Evolutionary conservation across 2,113 vertebrate genomes (phyloP), one percentile per base, ranked within the genome.

Genomic region (Pseudopipra pipra): DNA sequence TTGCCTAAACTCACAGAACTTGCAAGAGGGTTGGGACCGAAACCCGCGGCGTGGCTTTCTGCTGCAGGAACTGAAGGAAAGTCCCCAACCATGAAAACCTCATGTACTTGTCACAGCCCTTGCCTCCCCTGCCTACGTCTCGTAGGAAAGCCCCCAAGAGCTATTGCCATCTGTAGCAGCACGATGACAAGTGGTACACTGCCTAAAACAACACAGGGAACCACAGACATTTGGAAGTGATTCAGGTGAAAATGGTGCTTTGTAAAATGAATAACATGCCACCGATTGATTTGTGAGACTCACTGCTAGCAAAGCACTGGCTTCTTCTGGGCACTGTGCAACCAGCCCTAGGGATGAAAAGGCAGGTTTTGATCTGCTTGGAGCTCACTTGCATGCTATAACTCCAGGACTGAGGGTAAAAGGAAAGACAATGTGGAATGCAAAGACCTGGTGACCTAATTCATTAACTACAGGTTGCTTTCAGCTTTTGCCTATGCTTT

Each of bases 121-220:
- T 89, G 76, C 68, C 67, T 87, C 61, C 86, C 39, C 86, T 92
- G 89, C 95, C 94, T 86, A 95, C 70, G 27, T 91, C 93, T 93
- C 8, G 0, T 12, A 95, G 96, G 91, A 95, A 94, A 97, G 94
- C 84, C 96, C 95, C 76, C 93, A 94, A 46, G 90, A 96, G 85
- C 47, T 96, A 9, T 18, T 88, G 87, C 92, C 93, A 96, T 97
- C 96, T 95, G 95, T 92, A 93, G 79, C 70, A 87, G 85, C 65
- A 41, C 52, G 92, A 96, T 86, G 88, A 94, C 78, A 94, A 97
- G 74, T 43, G 84, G 85, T 93, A 35, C 87, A 16, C 63, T 83
- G 85, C 73, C 52, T 87, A 18, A 90, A 96, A 94, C 52, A 91
- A 93, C 90, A 77, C 90, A 55, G 82, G 95, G 96, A 96, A 85